Conservation (phyloP, 2,113 vertebrate species). For the Rana temporaria region DNA sequence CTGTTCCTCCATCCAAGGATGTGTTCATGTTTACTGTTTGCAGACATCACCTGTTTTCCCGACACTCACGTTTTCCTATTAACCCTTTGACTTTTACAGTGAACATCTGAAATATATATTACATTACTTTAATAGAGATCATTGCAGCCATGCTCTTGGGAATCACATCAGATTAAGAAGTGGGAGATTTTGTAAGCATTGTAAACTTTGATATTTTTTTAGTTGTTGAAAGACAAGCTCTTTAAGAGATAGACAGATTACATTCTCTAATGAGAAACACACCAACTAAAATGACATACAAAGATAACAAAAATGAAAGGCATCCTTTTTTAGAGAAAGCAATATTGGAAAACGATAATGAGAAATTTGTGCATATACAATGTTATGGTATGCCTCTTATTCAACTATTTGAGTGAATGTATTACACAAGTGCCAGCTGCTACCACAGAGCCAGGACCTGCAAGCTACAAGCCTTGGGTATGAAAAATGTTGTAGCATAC, state of each 20-base stretch:
- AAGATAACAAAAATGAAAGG: not conserved
- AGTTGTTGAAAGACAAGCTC: not conserved
- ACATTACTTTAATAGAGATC: constrained; percentile 13
- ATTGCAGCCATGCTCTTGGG: constrained; percentile 1
- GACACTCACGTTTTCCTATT: constrained; percentile 41
- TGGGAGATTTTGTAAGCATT: constrained; percentile 43
- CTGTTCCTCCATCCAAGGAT: not conserved
- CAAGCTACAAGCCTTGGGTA: too few relatives aligned
- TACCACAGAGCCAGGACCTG: too few relatives aligned
- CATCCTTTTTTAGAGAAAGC: not conserved
- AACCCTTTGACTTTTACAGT: constrained; percentile 49
- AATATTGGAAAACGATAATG: too few relatives aligned
- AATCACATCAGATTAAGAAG: constrained; percentile 15
- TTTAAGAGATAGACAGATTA: not conserved
- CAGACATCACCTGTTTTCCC: constrained; percentile 7
- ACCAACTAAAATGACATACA: not conserved
- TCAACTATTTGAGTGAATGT: not conserved
- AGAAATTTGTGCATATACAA: not conserved
- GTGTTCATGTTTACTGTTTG: constrained; percentile 40
- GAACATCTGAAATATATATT: constrained; percentile 17
- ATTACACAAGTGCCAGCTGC: too few relatives aligned
- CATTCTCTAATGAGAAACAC: not conserved
- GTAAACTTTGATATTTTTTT: constrained; percentile 28
- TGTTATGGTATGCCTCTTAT: not conserved
- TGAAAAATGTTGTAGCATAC: too few relatives aligned